phyloP scores from a whole-genome alignment of 2,888 invertebrate species.

The Apotomis capreana region DNA sequence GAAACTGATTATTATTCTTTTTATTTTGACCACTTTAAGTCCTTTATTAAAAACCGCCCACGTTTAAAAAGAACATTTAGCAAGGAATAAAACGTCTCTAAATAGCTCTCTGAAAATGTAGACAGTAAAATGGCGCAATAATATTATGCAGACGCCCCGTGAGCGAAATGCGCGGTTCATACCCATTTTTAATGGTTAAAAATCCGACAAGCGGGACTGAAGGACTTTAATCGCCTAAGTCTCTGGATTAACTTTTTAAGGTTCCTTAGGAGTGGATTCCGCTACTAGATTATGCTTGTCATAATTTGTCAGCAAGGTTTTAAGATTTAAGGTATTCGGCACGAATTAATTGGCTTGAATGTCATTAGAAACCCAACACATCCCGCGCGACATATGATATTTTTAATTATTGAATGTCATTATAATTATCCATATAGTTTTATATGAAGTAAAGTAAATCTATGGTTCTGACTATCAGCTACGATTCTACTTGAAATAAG shows the following conservation, averaged over 20 bases:
- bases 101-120: constrained; percentile 18
- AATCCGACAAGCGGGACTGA: constrained; percentile 44
- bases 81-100: not conserved
- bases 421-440: too few relatives aligned
- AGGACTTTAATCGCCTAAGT: constrained; percentile 46
- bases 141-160: constrained; percentile 24
- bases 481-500: too few relatives aligned
- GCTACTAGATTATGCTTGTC: constrained; percentile 16
- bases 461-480: too few relatives aligned
- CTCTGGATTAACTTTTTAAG: constrained; percentile 46
- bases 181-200: constrained; percentile 50
- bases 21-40: too few relatives aligned
- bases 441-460: too few relatives aligned
- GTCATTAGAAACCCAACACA: too few relatives aligned
- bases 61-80: too few relatives aligned
- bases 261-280: constrained; percentile 16
- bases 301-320: constrained; percentile 15
- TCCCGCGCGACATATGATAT: too few relatives aligned
- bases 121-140: constrained; percentile 11
- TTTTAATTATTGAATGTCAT: too few relatives aligned
- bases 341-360: too few relatives aligned
- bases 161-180: constrained; percentile 43
- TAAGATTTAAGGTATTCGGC: not conserved
- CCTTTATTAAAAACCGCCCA: too few relatives aligned
- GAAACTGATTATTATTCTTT: too few relatives aligned